A percentile compares a stretch with the other conserved stretches of the same genome.
phyloP scores from a whole-genome alignment of 2,797 vertebrate genomes.

The Poeciliopsis presidionis region DNA sequence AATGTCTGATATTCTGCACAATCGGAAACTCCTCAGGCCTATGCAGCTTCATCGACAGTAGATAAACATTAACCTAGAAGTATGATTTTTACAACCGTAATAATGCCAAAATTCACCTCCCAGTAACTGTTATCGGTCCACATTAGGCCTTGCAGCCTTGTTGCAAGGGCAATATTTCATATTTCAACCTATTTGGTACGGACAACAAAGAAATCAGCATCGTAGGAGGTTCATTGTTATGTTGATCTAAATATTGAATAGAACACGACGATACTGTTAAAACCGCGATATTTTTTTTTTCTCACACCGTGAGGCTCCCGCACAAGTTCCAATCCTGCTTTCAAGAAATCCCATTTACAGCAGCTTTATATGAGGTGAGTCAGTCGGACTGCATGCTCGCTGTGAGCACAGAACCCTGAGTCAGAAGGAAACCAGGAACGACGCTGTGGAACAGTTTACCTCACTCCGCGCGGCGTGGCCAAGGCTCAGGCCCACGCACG shows the following conservation, averaged over 20 bases:
- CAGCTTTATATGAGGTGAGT: conserved; percentile 36
- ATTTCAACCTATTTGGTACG: background rate
- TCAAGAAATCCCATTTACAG: conserved; percentile 14
- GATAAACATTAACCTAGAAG: background rate
- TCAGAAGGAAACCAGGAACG: conserved; percentile 66
- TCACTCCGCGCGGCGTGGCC: conserved; percentile 58
- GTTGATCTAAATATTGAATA: background rate
- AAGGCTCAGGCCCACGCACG: conserved; percentile 66
- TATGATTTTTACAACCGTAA: background rate
- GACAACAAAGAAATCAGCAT: background rate
- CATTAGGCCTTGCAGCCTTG: background rate
- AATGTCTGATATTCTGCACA: background rate
- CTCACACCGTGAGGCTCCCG: background rate
- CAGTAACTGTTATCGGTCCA: background rate
- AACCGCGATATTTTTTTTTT: background rate
- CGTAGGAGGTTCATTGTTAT: background rate
- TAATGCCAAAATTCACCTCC: background rate
- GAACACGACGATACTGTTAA: background rate
- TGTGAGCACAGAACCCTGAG: conserved; percentile 66
- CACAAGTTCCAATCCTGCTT: background rate
- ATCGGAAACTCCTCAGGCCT: background rate
- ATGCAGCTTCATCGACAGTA: background rate
- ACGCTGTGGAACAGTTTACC: conserved; percentile 74
- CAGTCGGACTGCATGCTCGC: conserved; percentile 40
- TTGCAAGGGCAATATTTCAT: background rate